Percentiles rank a stretch among this genome's conserved stretches.
Evolutionary conservation across 2,797 vertebrate genomes (phyloP).

Genomic region (Poecilia gillii): DNA sequence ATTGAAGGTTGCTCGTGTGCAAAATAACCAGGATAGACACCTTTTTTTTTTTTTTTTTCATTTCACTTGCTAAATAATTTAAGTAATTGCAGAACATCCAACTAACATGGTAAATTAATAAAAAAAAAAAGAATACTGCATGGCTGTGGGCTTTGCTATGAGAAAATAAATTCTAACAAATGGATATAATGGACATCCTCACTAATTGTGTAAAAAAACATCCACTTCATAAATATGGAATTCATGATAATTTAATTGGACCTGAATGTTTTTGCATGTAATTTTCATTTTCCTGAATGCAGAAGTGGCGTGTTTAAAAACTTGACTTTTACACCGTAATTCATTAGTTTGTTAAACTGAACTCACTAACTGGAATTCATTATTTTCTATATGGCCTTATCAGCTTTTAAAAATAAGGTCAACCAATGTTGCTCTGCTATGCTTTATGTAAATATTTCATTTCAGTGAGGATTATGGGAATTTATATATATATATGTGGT

Average conservation of each 20-base stretch:
- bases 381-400: not conserved
- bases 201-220: not conserved
- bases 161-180: not conserved
- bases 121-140: not conserved
- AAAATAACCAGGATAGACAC: not conserved
- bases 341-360: not conserved
- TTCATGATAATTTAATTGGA: not conserved
- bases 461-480: not conserved
- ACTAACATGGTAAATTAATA: not conserved
- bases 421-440: not conserved
- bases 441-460: not conserved
- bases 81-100: not conserved
- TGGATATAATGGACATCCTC: not conserved
- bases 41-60: not conserved
- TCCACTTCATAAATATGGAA: not conserved
- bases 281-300: not conserved
- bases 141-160: not conserved
- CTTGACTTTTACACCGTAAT: not conserved
- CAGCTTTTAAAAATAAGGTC: not conserved
- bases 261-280: not conserved
- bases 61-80: not conserved
- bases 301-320: not conserved
- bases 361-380: not conserved
- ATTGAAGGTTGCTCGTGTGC: not conserved
- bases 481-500: not conserved